Conservation (phyloP, 2,113 vertebrate genomes). For the Menidia beryllina region DNA sequence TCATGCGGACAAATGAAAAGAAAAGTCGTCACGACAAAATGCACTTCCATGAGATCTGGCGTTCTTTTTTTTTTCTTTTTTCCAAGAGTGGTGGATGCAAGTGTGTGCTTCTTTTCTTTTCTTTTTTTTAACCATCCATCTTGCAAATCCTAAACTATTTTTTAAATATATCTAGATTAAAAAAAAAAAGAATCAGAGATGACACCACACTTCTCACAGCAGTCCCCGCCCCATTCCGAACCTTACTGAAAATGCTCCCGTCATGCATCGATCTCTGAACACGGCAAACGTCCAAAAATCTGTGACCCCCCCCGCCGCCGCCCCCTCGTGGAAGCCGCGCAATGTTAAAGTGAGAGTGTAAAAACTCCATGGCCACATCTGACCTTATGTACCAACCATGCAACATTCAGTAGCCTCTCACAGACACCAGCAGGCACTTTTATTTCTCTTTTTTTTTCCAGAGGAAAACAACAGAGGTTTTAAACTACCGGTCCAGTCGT, state of each 20-base stretch:
- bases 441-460: neutral
- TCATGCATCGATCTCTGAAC: constrained; percentile 68
- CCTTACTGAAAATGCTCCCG: constrained; percentile 37
- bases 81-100: constrained; percentile 61
- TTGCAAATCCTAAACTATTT: constrained; percentile 48
- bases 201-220: constrained; percentile 64
- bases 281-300: constrained; percentile 41
- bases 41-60: constrained; percentile 70
- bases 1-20: constrained; percentile 71
- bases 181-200: constrained; percentile 55
- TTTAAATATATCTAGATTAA: neutral
- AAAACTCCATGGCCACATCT: constrained; percentile 37
- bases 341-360: constrained; percentile 41
- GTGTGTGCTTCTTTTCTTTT: constrained; percentile 25
- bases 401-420: constrained; percentile 68
- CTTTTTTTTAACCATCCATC: constrained; percentile 44
- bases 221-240: constrained; percentile 47
- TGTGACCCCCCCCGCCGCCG: too few species aligned
- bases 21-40: constrained; percentile 65
- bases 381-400: constrained; percentile 69
- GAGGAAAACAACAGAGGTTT: constrained; percentile 57
- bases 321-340: constrained; percentile 23
- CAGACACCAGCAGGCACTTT: constrained; percentile 67
- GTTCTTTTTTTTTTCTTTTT: too few species aligned
- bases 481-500: constrained; percentile 45